Evolutionary conservation across 2,113 vertebrate species (phyloP).

Genomic region (Lophotis ruficrista): DNA sequence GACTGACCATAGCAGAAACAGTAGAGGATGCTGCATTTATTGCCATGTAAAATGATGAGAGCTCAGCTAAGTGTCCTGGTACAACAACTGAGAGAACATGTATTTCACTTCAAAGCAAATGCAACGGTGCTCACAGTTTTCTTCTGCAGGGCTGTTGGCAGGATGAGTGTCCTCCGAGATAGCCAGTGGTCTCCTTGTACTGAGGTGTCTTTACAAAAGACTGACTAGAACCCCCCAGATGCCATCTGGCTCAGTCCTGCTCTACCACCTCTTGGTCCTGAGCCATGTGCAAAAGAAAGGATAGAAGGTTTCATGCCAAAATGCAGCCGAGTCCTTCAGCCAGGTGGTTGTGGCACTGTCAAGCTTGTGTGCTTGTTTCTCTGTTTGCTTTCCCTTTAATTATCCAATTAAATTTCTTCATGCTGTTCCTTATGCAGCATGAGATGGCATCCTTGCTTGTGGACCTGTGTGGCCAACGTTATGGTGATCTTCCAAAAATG

Average conservation of each 20-base stretch:
- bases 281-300: not conserved
- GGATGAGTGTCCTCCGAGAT: not conserved
- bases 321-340: not conserved
- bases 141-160: not conserved
- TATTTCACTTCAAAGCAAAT: not conserved
- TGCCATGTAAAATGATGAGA: not conserved
- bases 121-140: not conserved
- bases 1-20: constrained; percentile 5
- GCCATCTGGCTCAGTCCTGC: not conserved
- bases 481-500: not conserved
- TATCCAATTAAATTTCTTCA: not conserved
- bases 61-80: not conserved
- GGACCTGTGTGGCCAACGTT: not conserved
- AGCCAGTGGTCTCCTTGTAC: not conserved
- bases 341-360: not conserved
- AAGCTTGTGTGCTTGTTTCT: not conserved
- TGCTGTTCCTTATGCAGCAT: not conserved
- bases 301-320: not conserved
- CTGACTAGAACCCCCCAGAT: not conserved
- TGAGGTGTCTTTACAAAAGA: not conserved
- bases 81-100: not conserved
- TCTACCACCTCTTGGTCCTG: not conserved
- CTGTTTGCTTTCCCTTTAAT: not conserved
- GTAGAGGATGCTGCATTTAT: constrained; percentile 21
- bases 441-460: not conserved